Evolutionary conservation across 53 echinoderm and acorn worm species (phyloP), one percentile per base, ranked within the genome.

Genomic region (Temnopleurus reevesii): DNA sequence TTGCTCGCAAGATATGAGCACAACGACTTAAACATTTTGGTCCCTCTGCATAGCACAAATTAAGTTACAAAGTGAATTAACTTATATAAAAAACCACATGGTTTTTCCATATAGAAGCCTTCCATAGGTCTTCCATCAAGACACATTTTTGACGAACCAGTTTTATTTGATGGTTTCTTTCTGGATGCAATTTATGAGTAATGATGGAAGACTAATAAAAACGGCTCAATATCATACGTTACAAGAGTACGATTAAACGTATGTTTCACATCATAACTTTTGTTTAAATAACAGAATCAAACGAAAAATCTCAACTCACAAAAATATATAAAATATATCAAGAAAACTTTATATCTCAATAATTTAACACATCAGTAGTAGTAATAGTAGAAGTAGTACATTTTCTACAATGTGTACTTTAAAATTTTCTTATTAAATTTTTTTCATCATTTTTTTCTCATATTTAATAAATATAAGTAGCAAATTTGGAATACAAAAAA

Each of bases 281-380:
- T 66, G 66, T 87, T 94, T 92, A 94, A 94, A 94, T 94, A 89
- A 92, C 92, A 92, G 92, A 94, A 94, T 92, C 92, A 92, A 92
- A 95, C 91, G 81, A 91, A 92, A 95, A 95, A 80, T 93, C 93
- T 92, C 79, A 95, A 95, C 95, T 97, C 97, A 97, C 95, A 97
- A 97, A 97, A 97, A 97, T 97, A 97, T 97, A 97, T 97, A 97
- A 97, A 97, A 94, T 97, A 97, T 97, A 85, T 95, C 93, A 95
- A 97, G 93, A 93, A 92, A 95, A 95, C 91, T 93, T 95, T 92
- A 92, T 90, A 71, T 94, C 91, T 94, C 94, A 92, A 91, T 92
- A 94, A 92, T 94, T 94, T 90, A 93, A 93, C 93, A 93, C 91
- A 89, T 91, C 93, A 93, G 91, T 93, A 89, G 89, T 64, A 83